phyloP scores from a whole-genome alignment of 1,140 invertebrate genomes.

The Oryzaephilus surinamensis region DNA sequence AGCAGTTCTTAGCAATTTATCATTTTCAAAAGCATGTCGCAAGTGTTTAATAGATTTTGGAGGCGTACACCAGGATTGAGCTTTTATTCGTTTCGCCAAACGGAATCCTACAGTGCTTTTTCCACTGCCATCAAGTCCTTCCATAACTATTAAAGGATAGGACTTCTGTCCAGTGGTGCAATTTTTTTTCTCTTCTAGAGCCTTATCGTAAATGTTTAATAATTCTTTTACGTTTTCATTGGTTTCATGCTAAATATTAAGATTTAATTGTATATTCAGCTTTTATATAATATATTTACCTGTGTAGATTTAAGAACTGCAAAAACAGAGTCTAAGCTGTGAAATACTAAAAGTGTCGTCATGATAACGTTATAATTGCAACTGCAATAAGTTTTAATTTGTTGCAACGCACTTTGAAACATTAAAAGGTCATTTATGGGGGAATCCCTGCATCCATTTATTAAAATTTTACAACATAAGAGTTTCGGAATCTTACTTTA shows the following conservation, averaged over 20 bases:
- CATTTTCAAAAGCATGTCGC: conserved; percentile 23
- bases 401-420: too few species aligned
- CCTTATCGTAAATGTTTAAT: conserved; percentile 14
- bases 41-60: conserved; percentile 20
- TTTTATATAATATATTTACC: conserved; percentile 1
- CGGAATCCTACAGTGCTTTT: conserved; percentile 21
- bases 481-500: too few species aligned
- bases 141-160: conserved; percentile 24
- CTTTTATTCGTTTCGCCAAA: conserved; percentile 21
- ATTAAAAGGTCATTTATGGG: too few species aligned
- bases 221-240: conserved; percentile 11
- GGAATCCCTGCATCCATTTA: too few species aligned
- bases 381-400: too few species aligned
- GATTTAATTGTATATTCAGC: not conserved
- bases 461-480: too few species aligned
- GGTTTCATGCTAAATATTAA: conserved; percentile 11
- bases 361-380: not conserved
- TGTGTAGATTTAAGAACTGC: conserved; percentile 8
- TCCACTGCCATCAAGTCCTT: conserved; percentile 34
- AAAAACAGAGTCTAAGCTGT: conserved; percentile 7
- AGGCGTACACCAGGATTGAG: conserved; percentile 22
- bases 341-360: conserved; percentile 3
- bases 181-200: conserved; percentile 11
- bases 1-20: conserved; percentile 19
- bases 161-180: conserved; percentile 3